A percentile compares a stretch with the other conserved stretches of the same genome.
Evolutionary conservation across 2,888 invertebrate genomes (phyloP).

Genomic region (Selenia dentaria): DNA sequence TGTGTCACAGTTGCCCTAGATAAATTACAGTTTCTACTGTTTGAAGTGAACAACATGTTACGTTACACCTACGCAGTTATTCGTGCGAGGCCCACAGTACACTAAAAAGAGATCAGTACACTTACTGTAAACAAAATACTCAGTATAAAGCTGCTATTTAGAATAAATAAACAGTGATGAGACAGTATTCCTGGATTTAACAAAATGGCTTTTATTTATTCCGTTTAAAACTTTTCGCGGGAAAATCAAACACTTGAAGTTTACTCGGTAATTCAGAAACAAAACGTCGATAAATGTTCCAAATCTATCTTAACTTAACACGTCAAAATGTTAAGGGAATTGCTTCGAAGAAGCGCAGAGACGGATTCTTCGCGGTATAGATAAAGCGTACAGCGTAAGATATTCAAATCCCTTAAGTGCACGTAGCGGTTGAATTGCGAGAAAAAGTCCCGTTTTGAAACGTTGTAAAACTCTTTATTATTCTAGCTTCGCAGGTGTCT

Average conservation of each 20-base stretch:
- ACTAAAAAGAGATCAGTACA: too few species aligned
- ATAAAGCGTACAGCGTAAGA: conserved; percentile 79
- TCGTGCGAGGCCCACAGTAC: too few species aligned
- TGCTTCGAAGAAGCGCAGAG: conserved; percentile 64
- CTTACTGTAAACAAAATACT: too few species aligned
- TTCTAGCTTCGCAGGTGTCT: conserved; percentile 80
- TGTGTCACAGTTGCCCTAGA: too few species aligned
- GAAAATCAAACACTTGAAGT: conserved; percentile 2
- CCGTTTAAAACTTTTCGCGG: too few species aligned
- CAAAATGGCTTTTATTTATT: too few species aligned
- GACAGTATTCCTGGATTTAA: too few species aligned
- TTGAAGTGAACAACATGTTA: too few species aligned
- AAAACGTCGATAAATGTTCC: conserved; percentile 19
- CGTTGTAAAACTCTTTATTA: conserved; percentile 82
- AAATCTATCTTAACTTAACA: conserved; percentile 32
- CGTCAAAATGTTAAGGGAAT: conserved; percentile 54
- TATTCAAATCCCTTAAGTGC: conserved; percentile 85
- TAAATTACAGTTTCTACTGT: too few species aligned
- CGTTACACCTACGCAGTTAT: too few species aligned
- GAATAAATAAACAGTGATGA: too few species aligned
- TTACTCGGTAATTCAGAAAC: conserved; percentile 18
- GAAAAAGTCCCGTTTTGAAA: conserved; percentile 81
- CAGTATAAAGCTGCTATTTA: too few species aligned
- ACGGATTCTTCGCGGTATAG: conserved; percentile 66
- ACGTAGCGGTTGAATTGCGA: conserved; percentile 81